A percentile compares a stretch with the other conserved stretches of the same genome.
Conservation (phyloP, 2,113 vertebrate species). For the Seriola dumerili region DNA sequence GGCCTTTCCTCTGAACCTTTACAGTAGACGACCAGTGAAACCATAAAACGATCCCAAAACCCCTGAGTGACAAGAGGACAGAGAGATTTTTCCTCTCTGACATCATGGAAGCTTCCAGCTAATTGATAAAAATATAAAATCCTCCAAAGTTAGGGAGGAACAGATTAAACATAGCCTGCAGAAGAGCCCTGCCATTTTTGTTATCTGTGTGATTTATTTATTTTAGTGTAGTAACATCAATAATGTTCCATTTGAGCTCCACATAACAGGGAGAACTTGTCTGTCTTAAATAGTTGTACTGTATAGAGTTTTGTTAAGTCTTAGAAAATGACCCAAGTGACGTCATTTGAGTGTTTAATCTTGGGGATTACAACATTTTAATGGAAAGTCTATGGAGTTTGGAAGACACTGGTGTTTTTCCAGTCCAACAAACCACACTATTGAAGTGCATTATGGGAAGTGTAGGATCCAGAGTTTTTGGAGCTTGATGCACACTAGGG, state of each 20-base stretch:
- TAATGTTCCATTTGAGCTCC: not conserved
- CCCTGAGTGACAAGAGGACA: not conserved
- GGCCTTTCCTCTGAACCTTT: not conserved
- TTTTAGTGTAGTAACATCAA: not conserved
- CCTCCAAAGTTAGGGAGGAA: not conserved
- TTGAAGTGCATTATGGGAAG: not conserved
- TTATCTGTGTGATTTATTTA: not conserved
- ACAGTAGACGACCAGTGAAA: constrained; percentile 7
- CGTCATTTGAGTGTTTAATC: too few relatives aligned
- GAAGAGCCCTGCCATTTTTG: not conserved
- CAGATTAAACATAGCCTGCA: not conserved
- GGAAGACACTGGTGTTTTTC: not conserved
- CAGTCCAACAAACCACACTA: not conserved
- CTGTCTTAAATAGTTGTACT: not conserved
- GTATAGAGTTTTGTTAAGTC: too few relatives aligned
- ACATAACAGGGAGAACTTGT: not conserved
- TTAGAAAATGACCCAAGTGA: too few relatives aligned
- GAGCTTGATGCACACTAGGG: too few relatives aligned
- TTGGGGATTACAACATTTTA: too few relatives aligned
- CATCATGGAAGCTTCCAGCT: constrained; percentile 51
- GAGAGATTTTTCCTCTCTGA: constrained; percentile 35
- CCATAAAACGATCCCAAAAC: not conserved
- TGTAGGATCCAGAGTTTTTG: not conserved
- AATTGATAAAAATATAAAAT: constrained; percentile 3
- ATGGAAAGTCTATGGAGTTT: too few relatives aligned